Evolutionary conservation across 2,888 invertebrate genomes (phyloP).

Genomic region (Candidula unifasciata): DNA sequence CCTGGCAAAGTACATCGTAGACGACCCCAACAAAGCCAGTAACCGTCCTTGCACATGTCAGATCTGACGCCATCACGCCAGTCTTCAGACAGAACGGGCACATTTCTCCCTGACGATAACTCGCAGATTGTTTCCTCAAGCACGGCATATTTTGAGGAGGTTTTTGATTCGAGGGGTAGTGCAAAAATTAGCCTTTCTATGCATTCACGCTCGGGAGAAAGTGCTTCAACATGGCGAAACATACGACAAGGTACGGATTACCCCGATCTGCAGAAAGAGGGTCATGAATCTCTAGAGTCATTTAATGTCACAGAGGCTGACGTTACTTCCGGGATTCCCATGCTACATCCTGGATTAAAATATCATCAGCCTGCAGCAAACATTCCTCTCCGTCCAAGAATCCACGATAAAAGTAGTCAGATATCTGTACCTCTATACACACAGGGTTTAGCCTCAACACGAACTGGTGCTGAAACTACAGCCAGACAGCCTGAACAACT

Average conservation of each 20-base stretch:
- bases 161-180: not conserved
- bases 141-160: not conserved
- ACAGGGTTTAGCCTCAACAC: not conserved
- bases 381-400: not conserved
- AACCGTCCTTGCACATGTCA: not conserved
- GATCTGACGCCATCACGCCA: not conserved
- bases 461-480: not conserved
- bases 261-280: not conserved
- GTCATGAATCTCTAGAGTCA: not conserved
- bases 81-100: not conserved
- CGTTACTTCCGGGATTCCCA: not conserved
- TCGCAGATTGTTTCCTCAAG: not conserved
- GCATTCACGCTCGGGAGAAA: not conserved
- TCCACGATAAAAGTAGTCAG: not conserved
- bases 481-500: not conserved
- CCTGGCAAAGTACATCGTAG: slow-evolving; percentile 12
- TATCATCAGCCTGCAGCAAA: not conserved
- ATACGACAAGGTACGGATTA: not conserved
- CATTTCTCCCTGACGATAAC: not conserved
- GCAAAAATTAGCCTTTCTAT: not conserved
- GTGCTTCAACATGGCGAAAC: not conserved
- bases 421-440: not conserved
- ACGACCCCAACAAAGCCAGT: slow-evolving; percentile 17
- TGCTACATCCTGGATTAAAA: not conserved
- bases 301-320: not conserved